These are phyloP conservation scores for Xenentodon cancila DNA, from an alignment of 2,797 vertebrate species.

Conservation along the genomic window DNA sequence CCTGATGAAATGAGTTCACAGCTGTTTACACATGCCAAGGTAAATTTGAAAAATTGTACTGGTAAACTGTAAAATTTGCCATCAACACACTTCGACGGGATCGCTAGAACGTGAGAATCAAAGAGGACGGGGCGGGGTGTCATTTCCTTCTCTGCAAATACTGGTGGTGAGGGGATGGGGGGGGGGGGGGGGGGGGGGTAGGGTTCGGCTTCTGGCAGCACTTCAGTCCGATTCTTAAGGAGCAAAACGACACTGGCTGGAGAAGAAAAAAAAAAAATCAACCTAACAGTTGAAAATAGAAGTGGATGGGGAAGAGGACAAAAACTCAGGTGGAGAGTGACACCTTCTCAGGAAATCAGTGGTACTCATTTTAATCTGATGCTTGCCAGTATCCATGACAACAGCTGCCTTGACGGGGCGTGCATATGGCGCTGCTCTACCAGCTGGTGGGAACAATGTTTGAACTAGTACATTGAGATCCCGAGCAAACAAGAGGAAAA, in stretches of 20 bases:
- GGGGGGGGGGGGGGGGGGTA: too few relatives aligned
- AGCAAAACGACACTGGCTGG: constrained; percentile 64
- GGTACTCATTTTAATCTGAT: constrained; percentile 88
- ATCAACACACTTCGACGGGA: constrained; percentile 41
- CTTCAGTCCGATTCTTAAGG: constrained; percentile 68
- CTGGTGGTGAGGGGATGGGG: too few relatives aligned
- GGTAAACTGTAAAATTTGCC: constrained; percentile 40
- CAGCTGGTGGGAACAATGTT: constrained; percentile 99
- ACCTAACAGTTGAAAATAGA: constrained; percentile 62
- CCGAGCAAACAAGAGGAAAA: constrained; percentile 93
- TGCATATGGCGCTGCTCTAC: constrained; percentile 98
- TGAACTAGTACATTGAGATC: constrained; percentile 99
- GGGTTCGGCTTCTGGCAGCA: neutral
- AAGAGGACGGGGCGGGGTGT: constrained; percentile 41
- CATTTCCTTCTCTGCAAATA: constrained; percentile 62
- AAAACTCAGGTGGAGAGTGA: constrained; percentile 84
- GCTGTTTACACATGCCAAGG: constrained; percentile 51
- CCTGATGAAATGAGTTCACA: constrained; percentile 56
- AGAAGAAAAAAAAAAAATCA: constrained; percentile 45
- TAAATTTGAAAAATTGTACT: constrained; percentile 34
- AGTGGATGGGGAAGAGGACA: constrained; percentile 38
- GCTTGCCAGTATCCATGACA: constrained; percentile 99
- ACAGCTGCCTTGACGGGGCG: constrained; percentile 99
- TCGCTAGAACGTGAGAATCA: constrained; percentile 45
- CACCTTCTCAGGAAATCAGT: constrained; percentile 90